Evolutionary conservation across 2,113 vertebrate species (phyloP), one percentile per base, ranked within the genome.

Genomic region (Paramormyrops kingsleyae): DNA sequence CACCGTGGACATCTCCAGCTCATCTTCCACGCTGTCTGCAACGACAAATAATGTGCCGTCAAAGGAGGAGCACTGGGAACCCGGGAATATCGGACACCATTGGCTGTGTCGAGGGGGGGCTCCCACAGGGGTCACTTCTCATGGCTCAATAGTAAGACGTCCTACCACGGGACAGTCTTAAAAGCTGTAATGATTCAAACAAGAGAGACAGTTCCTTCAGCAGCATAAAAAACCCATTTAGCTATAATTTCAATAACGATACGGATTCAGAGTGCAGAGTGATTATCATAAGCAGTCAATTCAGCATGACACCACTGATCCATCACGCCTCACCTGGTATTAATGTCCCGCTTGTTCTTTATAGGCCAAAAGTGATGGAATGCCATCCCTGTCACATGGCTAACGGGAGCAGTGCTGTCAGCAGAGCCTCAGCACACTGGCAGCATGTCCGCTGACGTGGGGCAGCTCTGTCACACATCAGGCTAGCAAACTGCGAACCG

Each of bases 21-120:
- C 99, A 97, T 99, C 99, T 96, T 99, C 99, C 83, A 99, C 95
- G 90, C 97, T 99, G 94, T 99, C 99, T 99, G 96, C 77, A 94
- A 94, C 90, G 92, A 94, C 93, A 93, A 70, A 56, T 42, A 70
- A 24, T 3, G 6, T 44, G 15, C 7, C n/a, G 46, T 88, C n/a
- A 89, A n/a, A 31, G 83, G 7, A n/a, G 8, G 31, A 24, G 70
- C 2, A 4, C 15, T 4, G 17, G 46, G 3, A 49, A 27, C 6
- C n/a, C 12, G 21, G 21, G 24, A 66, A 66, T 27, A 66, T 80
- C 35, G 35, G 31, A 42, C 35, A 19, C 74, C 74, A 7, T 19
- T 19, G 74, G 31, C 70, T 77, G 70, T 17, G 70, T 31, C 1
- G 31, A 13, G 10, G 70, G 70, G 70, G 1, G 24, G 3, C 21